These are phyloP conservation scores for Neofelis nebulosa DNA, from an alignment of 2,113 vertebrate genomes.

Conservation along the genomic window DNA sequence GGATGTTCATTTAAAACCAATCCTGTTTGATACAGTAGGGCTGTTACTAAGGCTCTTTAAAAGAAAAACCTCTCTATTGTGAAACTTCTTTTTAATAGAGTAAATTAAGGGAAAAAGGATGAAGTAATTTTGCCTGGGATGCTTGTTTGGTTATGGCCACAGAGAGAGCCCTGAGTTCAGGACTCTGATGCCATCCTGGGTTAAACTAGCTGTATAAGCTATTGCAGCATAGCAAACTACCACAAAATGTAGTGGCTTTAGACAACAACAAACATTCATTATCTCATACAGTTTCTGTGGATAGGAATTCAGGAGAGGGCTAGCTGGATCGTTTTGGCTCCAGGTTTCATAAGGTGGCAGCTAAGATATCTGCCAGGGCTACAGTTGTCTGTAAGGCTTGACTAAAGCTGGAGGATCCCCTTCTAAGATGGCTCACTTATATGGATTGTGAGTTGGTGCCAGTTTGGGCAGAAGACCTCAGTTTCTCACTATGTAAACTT, in stretches of 20 bases:
- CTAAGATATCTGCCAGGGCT: neutral
- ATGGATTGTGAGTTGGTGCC: neutral
- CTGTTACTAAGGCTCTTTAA: constrained; percentile 62
- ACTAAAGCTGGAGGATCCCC: neutral
- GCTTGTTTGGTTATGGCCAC: neutral
- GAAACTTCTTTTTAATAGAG: constrained; percentile 56
- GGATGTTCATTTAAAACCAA: constrained; percentile 74
- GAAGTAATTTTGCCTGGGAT: constrained; percentile 37
- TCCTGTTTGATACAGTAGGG: constrained; percentile 67
- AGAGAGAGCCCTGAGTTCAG: neutral
- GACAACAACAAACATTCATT: neutral
- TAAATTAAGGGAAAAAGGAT: constrained; percentile 55
- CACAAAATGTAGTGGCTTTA: neutral
- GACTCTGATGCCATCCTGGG: neutral
- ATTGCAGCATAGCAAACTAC: neutral
- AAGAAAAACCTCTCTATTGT: constrained; percentile 55
- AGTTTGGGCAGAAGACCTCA: neutral
- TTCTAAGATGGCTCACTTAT: neutral
- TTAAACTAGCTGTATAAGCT: neutral
- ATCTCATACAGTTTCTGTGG: neutral
- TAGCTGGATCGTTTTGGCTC: neutral
- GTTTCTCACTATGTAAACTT: neutral
- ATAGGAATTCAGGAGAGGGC: neutral
- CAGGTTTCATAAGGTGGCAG: neutral
- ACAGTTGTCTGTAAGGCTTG: neutral